Evolutionary conservation across 2,888 invertebrate genomes (phyloP), one percentile per base, ranked within the genome.

Genomic region (Amiota minor): DNA sequence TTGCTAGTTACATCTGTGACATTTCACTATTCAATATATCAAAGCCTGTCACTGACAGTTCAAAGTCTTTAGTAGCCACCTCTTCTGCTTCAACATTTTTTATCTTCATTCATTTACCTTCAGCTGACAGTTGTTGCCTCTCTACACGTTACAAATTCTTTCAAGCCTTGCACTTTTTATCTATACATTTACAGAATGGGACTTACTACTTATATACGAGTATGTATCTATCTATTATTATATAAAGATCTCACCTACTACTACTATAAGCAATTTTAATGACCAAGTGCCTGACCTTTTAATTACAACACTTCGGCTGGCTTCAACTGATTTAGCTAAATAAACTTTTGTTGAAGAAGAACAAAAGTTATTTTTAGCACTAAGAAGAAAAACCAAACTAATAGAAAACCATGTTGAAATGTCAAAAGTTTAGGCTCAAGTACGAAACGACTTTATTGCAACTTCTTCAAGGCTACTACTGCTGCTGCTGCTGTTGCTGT

Each of bases 21-120:
- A 69, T 69, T 55, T 70, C 64, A 72, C 76, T 72, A 71, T 75
- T 78, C 79, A 79, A 74, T 72, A 67, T 70, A 72, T 74, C 72
- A 70, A 72, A 76, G 73, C 73, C 79, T 76, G 79, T 75, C 75
- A 76, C 53, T 68, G 67, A 68, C 67, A 68, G 50, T 68, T 53
- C 67, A 50, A 68, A 68, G 47, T 12, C 67, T 47, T 68, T 20
- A n/a, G 53, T 6, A 35, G 6, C 35, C 35, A 35, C 35, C 6
- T 4, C 35, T 35, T 4, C 35, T 35, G 35, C 6, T 35, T 35
- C 35, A 35, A 35, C 6, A 35, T 35, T 35, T 35, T 35, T 6
- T 35, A 35, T 35, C 35, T 35, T 35, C 6, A 35, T 35, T 35
- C 6, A 35, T 35, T 35, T 35, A 35, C 2, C 35, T 35, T 35